phyloP scores from a whole-genome alignment of 2,797 vertebrate species.

The Pangasius macronema region DNA sequence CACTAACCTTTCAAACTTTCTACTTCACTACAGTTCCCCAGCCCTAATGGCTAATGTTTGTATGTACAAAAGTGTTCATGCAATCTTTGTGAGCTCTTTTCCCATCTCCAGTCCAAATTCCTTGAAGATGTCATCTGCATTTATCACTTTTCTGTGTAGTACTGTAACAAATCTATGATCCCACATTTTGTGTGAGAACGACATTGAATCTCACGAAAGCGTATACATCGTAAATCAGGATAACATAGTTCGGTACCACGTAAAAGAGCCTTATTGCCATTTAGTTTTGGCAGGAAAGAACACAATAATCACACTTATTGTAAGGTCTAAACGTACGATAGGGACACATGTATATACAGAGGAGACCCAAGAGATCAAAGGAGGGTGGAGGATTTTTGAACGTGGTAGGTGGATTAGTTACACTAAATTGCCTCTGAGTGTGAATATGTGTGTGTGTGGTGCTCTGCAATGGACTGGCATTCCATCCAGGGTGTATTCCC shows the following conservation, averaged over 20 bases:
- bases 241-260: too few relatives aligned
- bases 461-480: not conserved
- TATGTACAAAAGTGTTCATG: not conserved
- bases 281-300: not conserved
- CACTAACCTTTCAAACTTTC: not conserved
- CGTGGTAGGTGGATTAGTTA: not conserved
- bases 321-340: too few relatives aligned
- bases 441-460: not conserved
- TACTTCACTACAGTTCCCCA: not conserved
- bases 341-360: too few relatives aligned
- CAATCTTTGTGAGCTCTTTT: not conserved
- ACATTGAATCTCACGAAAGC: too few relatives aligned
- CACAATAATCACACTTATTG: not conserved
- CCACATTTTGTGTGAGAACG: slow-evolving; percentile 5
- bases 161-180: not conserved
- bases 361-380: too few relatives aligned
- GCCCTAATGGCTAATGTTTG: not conserved
- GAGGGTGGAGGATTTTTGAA: too few relatives aligned
- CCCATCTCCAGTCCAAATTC: not conserved
- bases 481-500: not conserved
- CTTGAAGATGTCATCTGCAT: not conserved
- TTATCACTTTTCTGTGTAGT: not conserved
- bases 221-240: too few relatives aligned
- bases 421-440: not conserved
- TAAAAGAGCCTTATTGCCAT: not conserved